Conservation (phyloP, 2,888 invertebrate species). For the Onchidella celtica region DNA sequence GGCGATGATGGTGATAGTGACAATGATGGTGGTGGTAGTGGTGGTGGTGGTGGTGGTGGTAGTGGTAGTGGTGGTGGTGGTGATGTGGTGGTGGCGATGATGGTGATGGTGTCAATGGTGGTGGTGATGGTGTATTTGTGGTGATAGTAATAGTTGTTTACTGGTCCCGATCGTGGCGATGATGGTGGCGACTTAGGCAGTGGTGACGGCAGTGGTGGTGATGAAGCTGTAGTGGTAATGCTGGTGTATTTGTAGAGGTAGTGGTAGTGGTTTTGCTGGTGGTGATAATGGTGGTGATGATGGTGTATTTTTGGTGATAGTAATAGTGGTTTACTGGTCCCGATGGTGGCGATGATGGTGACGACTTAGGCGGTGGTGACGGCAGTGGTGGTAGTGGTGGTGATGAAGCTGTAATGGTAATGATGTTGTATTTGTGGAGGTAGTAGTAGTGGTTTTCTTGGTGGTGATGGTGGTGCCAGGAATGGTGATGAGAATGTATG, state of each 20-base stretch:
- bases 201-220: background rate
- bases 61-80: background rate
- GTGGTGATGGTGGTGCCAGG: background rate
- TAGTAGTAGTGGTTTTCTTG: background rate
- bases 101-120: too few relatives aligned
- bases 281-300: background rate
- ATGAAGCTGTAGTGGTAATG: background rate
- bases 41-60: slow-evolving; percentile 1
- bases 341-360: background rate
- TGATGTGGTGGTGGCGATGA: too few relatives aligned
- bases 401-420: background rate
- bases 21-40: background rate
- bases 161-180: background rate
- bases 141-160: background rate
- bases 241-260: too few relatives aligned
- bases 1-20: background rate
- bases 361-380: background rate
- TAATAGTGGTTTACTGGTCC: background rate
- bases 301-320: background rate
- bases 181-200: background rate
- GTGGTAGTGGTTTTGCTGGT: too few relatives aligned
- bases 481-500: background rate
- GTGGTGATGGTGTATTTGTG: too few relatives aligned
- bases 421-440: too few relatives aligned
- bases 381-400: background rate